A percentile compares a stretch with the other conserved stretches of the same genome.
Evolutionary conservation across 2,113 vertebrate species (phyloP).

Genomic region (Arizona elegans): DNA sequence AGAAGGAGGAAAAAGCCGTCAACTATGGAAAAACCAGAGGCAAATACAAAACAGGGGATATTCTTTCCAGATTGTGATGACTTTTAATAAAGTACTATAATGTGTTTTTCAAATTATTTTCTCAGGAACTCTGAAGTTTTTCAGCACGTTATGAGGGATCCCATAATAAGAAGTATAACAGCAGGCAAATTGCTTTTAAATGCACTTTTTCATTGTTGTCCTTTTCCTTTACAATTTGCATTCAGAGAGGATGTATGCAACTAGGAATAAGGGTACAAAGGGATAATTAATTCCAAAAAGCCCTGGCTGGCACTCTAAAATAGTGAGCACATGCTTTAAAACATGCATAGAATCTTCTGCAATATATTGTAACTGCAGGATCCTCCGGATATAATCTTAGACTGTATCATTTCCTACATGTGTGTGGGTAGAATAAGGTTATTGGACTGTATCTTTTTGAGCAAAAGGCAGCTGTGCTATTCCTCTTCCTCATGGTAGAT

Average conservation of each 20-base stretch:
- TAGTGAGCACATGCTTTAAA: not conserved
- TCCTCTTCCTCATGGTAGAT: slow-evolving; percentile 49
- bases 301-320: not conserved
- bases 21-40: slow-evolving; percentile 33
- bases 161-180: not conserved
- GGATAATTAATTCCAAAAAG: not conserved
- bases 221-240: not conserved
- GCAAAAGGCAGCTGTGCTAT: slow-evolving; percentile 59
- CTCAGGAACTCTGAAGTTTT: slow-evolving; percentile 1
- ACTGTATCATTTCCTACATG: slow-evolving; percentile 38
- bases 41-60: slow-evolving; percentile 6
- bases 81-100: slow-evolving; percentile 31
- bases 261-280: not conserved
- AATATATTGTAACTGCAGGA: not conserved
- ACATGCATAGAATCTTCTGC: not conserved
- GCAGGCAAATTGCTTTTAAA: not conserved
- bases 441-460: slow-evolving; percentile 61
- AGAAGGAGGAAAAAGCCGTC: not conserved
- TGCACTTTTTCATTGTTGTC: not conserved
- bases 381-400: not conserved
- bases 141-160: not conserved
- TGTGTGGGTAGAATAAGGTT: slow-evolving; percentile 37
- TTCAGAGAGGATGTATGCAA: not conserved
- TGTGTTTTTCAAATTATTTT: not conserved
- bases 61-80: not conserved